Percentiles rank a stretch among this genome's conserved stretches.
Evolutionary conservation across 2,888 invertebrate genomes (phyloP).

Genomic region (Drosophila affinis): DNA sequence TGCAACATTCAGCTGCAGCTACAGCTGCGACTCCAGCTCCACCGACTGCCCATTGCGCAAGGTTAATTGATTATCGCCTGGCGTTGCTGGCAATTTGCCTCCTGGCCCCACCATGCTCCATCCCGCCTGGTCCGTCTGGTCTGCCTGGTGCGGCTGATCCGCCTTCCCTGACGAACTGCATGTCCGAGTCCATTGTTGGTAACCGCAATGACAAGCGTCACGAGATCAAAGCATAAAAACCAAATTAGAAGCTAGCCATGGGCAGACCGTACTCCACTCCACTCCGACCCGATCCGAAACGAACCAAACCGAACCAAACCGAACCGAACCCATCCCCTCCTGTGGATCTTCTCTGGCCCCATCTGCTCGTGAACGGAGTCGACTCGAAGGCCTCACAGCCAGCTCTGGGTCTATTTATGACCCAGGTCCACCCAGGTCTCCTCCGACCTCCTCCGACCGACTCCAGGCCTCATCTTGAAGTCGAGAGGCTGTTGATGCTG

Average conservation of each 20-base stretch:
- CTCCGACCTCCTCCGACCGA: not conserved
- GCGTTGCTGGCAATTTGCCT: slow-evolving; percentile 36
- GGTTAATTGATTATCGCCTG: slow-evolving; percentile 75
- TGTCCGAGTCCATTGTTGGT: slow-evolving; percentile 18
- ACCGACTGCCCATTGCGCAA: slow-evolving; percentile 58
- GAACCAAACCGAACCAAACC: too few species aligned
- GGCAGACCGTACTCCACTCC: slow-evolving; percentile 3
- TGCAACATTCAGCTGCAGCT: not conserved
- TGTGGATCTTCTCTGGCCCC: not conserved
- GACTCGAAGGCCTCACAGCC: not conserved
- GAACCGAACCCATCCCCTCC: not conserved
- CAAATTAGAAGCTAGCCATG: slow-evolving; percentile 65
- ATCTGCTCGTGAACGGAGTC: not conserved
- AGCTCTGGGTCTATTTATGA: slow-evolving; percentile 37
- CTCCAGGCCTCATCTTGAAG: not conserved
- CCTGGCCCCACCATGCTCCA: not conserved
- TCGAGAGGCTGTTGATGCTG: slow-evolving; percentile 6
- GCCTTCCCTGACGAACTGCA: slow-evolving; percentile 52
- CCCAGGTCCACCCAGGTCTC: slow-evolving; percentile 7
- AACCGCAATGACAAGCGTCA: slow-evolving; percentile 73
- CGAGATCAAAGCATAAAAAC: slow-evolving; percentile 72
- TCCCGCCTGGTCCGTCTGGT: not conserved
- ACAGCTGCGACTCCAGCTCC: not conserved
- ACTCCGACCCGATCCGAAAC: not conserved
- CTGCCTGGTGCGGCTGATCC: not conserved